Conservation (phyloP, 2,888 invertebrate species). For the Eilema depressum region DNA sequence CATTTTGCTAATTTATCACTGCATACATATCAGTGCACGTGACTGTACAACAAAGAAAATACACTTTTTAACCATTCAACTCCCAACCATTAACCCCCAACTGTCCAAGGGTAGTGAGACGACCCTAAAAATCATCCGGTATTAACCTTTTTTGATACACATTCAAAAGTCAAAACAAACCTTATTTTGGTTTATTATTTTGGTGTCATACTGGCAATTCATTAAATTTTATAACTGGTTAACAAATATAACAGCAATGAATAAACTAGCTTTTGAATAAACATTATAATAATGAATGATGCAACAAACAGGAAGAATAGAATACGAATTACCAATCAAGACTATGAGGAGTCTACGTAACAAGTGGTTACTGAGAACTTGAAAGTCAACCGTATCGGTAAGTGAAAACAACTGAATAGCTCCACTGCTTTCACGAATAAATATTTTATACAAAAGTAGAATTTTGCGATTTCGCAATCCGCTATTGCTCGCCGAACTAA, state of each 20-base stretch:
- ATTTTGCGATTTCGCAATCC: slow-evolving; percentile 2
- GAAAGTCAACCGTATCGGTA: slow-evolving; percentile 45
- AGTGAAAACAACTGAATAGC: slow-evolving; percentile 51
- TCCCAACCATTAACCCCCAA: neutral
- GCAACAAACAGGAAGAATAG: slow-evolving; percentile 26
- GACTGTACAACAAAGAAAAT: neutral
- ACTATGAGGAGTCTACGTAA: slow-evolving; percentile 37
- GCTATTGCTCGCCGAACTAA: neutral
- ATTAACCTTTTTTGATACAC: neutral
- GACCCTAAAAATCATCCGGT: neutral
- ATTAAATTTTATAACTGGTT: neutral
- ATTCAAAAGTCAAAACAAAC: neutral
- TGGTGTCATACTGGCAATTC: neutral
- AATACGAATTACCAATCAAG: slow-evolving; percentile 35
- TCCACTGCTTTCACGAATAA: slow-evolving; percentile 48
- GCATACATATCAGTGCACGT: too few species aligned
- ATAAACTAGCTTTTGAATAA: neutral
- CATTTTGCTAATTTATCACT: too few species aligned
- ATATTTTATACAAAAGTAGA: slow-evolving; percentile 23
- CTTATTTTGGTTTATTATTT: neutral
- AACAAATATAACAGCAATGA: neutral
- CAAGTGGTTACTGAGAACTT: slow-evolving; percentile 43
- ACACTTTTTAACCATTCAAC: neutral
- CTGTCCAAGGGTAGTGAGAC: neutral
- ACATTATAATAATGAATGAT: slow-evolving; percentile 7